Percentiles rank a stretch among this genome's conserved stretches.
These are phyloP conservation scores for Xylocopa sonorina DNA, from an alignment of 1,140 invertebrate species.

Conservation along the genomic window DNA sequence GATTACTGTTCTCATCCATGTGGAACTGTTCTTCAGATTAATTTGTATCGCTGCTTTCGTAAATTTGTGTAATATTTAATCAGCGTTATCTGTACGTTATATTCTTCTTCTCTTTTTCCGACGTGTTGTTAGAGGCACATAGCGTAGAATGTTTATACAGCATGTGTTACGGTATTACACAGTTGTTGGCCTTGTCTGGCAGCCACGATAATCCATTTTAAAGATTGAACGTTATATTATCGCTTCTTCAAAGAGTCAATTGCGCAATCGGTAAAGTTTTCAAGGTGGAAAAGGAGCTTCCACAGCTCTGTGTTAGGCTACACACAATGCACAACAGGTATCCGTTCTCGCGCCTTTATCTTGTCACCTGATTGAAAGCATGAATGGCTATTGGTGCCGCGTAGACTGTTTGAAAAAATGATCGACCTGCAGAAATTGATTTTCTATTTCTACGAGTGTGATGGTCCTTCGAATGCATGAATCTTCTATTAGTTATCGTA, in stretches of 20 bases:
- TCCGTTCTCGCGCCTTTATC: background rate
- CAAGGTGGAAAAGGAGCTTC: background rate
- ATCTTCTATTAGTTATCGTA: too few species aligned
- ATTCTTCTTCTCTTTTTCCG: too few species aligned
- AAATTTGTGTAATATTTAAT: too few species aligned
- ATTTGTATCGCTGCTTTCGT: too few species aligned
- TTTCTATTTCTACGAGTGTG: too few species aligned
- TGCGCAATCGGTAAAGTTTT: background rate
- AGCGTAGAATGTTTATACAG: too few species aligned
- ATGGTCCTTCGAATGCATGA: too few species aligned
- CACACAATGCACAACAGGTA: background rate
- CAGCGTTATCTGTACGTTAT: too few species aligned
- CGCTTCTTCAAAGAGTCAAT: background rate
- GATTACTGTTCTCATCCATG: too few species aligned
- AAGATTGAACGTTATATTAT: slow-evolving; percentile 1
- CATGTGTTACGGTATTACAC: background rate
- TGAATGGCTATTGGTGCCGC: background rate
- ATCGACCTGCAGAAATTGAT: too few species aligned
- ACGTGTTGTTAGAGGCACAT: too few species aligned
- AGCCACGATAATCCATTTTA: slow-evolving; percentile 16
- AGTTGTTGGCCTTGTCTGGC: background rate
- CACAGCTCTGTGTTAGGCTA: background rate
- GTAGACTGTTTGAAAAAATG: background rate
- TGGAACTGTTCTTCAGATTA: too few species aligned
- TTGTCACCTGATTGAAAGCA: slow-evolving; percentile 14